Conservation (phyloP, 1,140 invertebrate species). For the Brachionus rubens region DNA sequence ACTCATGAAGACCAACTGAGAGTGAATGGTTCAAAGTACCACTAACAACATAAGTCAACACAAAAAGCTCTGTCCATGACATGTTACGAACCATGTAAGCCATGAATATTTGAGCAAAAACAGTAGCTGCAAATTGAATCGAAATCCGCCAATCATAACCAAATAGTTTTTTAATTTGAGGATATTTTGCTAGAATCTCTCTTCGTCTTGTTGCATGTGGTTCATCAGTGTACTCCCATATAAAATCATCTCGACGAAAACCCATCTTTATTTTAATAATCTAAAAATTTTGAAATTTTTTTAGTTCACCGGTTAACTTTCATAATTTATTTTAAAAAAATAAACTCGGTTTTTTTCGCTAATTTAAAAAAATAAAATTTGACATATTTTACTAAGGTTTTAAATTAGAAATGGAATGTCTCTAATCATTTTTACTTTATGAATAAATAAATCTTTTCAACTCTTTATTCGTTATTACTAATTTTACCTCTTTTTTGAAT, state of each 20-base stretch:
- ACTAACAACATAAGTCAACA: constrained; percentile 52
- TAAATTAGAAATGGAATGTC: too few relatives aligned
- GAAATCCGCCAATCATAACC: constrained; percentile 55
- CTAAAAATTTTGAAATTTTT: too few relatives aligned
- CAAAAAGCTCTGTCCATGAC: constrained; percentile 16
- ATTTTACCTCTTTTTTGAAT: too few relatives aligned
- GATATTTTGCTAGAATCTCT: constrained; percentile 71
- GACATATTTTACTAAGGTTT: too few relatives aligned
- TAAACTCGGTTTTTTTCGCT: background rate
- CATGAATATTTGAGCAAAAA: constrained; percentile 51
- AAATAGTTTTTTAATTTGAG: constrained; percentile 59
- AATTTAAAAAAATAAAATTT: background rate
- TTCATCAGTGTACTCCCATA: constrained; percentile 96
- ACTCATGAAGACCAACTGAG: constrained; percentile 59
- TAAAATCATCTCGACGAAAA: constrained; percentile 14
- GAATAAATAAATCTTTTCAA: too few relatives aligned
- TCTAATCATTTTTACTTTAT: too few relatives aligned
- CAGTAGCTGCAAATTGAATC: constrained; percentile 52
- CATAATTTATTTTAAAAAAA: too few relatives aligned
- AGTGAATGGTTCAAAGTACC: constrained; percentile 59
- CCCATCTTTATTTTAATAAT: background rate
- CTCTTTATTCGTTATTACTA: too few relatives aligned
- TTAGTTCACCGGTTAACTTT: too few relatives aligned
- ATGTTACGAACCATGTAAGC: constrained; percentile 47
- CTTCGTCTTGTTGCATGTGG: constrained; percentile 90